Conservation (phyloP, 2,888 invertebrate species). For the Microctonus hyperodae region DNA sequence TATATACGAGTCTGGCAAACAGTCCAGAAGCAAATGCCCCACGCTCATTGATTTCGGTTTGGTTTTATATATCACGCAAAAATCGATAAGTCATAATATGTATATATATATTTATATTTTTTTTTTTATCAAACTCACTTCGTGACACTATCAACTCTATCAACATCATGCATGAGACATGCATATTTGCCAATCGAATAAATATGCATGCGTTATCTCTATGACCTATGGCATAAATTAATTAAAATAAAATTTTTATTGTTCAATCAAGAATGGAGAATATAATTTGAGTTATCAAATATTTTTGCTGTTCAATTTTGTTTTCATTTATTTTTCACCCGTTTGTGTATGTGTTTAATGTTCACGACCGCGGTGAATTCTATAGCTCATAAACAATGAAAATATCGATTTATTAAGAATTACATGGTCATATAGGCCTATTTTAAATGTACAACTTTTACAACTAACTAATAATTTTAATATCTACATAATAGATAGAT, state of each 20-base stretch:
- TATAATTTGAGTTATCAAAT: neutral
- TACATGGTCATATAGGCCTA: neutral
- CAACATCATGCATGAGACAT: neutral
- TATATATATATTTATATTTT: too few species aligned
- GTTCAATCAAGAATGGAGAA: neutral
- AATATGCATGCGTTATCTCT: neutral
- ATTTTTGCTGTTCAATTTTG: neutral
- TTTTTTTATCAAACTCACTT: neutral
- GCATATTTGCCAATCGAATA: neutral
- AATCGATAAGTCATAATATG: neutral
- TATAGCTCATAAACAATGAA: slow-evolving; percentile 11
- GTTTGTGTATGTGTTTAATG: neutral
- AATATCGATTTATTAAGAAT: slow-evolving; percentile 3
- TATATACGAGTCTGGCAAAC: neutral
- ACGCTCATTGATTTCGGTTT: neutral
- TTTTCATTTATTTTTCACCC: too few species aligned
- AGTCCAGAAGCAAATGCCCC: neutral
- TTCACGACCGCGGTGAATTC: neutral
- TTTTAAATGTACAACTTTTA: neutral
- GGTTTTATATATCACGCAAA: neutral
- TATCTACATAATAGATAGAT: neutral
- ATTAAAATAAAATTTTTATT: slow-evolving; percentile 2
- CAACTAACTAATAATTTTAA: neutral
- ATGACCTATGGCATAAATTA: slow-evolving; percentile 2
- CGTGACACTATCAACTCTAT: slow-evolving; percentile 4